A percentile compares a stretch with the other conserved stretches of the same genome.
phyloP scores from a whole-genome alignment of 2,888 invertebrate species.

The Pherbina coryleti region DNA sequence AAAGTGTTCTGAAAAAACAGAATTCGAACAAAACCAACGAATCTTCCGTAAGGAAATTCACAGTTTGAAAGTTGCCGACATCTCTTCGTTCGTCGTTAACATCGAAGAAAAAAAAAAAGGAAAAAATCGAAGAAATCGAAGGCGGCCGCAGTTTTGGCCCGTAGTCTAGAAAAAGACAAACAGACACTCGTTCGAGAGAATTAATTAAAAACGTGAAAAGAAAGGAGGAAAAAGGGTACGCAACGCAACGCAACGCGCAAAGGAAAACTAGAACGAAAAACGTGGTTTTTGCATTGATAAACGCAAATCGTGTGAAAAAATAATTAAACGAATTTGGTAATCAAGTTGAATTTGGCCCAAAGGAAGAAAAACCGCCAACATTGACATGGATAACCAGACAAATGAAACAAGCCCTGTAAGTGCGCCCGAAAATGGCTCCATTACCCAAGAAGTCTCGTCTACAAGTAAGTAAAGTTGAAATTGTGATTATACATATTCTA shows the following conservation, averaged over 20 bases:
- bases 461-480: conserved; percentile 64
- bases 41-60: conserved; percentile 2
- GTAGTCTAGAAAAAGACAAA: conserved; percentile 36
- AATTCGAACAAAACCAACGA: neutral
- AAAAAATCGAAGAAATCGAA: conserved; percentile 39
- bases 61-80: conserved; percentile 35
- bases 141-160: conserved; percentile 34
- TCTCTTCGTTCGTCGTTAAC: conserved; percentile 32
- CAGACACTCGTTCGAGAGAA: conserved; percentile 29
- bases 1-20: neutral
- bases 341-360: neutral
- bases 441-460: conserved; percentile 67
- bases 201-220: conserved; percentile 37
- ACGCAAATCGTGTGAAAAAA: conserved; percentile 1
- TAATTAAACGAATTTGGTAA: neutral
- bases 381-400: conserved; percentile 62
- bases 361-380: neutral
- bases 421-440: conserved; percentile 60
- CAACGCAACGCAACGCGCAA: conserved; percentile 48
- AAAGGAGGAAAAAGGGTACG: conserved; percentile 45
- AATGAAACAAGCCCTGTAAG: conserved; percentile 49
- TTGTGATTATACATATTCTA: conserved; percentile 30
- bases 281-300: conserved; percentile 51
- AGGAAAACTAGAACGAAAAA: conserved; percentile 51
- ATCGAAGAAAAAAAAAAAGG: conserved; percentile 20